phyloP scores from a whole-genome alignment of 1,140 invertebrate genomes.

The Megathymus violae region DNA sequence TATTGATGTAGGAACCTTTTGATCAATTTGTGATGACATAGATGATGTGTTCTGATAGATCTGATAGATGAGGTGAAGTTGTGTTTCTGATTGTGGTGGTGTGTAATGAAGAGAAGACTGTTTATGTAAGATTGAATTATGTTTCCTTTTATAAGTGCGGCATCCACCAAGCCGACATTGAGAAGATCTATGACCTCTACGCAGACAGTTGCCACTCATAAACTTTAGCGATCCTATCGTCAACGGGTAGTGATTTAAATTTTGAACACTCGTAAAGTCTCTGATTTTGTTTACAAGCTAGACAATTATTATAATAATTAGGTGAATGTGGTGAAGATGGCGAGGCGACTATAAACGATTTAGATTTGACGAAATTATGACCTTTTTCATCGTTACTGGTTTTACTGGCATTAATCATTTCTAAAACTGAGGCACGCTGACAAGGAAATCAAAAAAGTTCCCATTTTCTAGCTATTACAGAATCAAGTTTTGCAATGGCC shows the following conservation, averaged over 20 bases:
- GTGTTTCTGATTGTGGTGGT: slow-evolving; percentile 18
- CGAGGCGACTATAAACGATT: slow-evolving; percentile 18
- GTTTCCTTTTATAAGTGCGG: slow-evolving; percentile 25
- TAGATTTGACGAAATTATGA: slow-evolving; percentile 1
- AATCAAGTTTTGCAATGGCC: slow-evolving; percentile 36
- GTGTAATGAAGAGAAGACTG: background rate
- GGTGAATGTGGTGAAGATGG: background rate
- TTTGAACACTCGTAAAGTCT: slow-evolving; percentile 11
- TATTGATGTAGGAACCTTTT: background rate
- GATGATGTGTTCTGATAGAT: too few species aligned
- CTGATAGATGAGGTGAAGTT: too few species aligned
- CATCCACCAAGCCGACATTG: slow-evolving; percentile 30
- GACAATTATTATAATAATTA: background rate
- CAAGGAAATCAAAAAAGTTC: slow-evolving; percentile 23
- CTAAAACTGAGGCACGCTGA: slow-evolving; percentile 1
- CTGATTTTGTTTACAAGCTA: slow-evolving; percentile 19
- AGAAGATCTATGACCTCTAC: slow-evolving; percentile 9
- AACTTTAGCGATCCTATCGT: slow-evolving; percentile 10
- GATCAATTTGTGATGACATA: background rate
- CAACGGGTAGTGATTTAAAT: slow-evolving; percentile 17
- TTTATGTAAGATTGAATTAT: slow-evolving; percentile 33
- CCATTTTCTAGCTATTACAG: slow-evolving; percentile 34
- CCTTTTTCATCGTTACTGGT: slow-evolving; percentile 5
- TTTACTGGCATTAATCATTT: slow-evolving; percentile 8
- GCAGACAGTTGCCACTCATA: slow-evolving; percentile 27